phyloP scores from a whole-genome alignment of 2,888 invertebrate species.

The Eudasyphora cyanicolor region DNA sequence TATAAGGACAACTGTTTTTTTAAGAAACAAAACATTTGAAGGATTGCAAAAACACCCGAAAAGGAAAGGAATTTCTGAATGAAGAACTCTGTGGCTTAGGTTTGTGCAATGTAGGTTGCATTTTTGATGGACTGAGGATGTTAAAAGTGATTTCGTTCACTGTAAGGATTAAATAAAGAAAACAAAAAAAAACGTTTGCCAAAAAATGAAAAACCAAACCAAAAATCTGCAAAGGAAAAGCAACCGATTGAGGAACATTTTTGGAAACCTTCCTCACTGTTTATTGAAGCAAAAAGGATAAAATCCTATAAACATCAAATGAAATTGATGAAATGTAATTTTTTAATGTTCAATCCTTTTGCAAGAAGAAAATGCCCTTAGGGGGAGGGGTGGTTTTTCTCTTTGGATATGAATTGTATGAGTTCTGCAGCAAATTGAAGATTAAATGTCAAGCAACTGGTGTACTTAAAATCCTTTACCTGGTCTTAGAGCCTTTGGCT shows the following conservation, averaged over 20 bases:
- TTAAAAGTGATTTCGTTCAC: neutral
- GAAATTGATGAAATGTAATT: constrained; percentile 2
- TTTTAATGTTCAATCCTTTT: neutral
- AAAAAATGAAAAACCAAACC: neutral
- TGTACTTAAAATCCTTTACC: neutral
- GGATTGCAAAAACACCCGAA: constrained; percentile 2
- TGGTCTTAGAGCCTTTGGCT: neutral
- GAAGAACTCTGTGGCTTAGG: neutral
- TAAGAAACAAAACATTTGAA: neutral
- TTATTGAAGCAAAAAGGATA: neutral
- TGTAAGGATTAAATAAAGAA: constrained; percentile 11
- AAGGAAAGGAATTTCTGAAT: neutral
- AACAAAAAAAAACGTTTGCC: neutral
- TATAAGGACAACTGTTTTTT: neutral
- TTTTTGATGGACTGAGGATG: neutral
- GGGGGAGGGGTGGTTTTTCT: too few species aligned
- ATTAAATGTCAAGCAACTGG: neutral
- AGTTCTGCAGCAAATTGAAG: too few species aligned
- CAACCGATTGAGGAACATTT: neutral
- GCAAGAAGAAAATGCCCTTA: neutral
- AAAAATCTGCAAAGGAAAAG: neutral
- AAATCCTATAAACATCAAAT: neutral
- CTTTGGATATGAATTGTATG: too few species aligned
- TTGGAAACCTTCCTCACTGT: neutral
- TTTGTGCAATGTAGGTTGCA: neutral